Base-by-base conservation (phyloP, 2,797 vertebrate genomes). In the Clarias platycephalus region DNA sequence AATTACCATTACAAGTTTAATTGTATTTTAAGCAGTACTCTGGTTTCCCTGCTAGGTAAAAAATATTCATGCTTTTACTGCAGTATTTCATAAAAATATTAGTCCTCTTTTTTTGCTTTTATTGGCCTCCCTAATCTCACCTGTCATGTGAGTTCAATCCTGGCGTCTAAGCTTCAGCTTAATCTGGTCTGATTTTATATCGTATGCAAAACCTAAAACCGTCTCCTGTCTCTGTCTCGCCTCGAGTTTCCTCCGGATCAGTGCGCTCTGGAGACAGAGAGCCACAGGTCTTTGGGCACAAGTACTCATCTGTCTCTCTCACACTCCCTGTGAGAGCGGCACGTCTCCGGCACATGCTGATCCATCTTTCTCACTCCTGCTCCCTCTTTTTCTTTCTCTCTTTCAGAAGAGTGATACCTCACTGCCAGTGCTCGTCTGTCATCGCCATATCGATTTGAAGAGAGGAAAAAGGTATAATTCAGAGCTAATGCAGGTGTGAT, bases 391-490 rank as follows among this genome's bases (percentile, higher is more conserved):
- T 66, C 31, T 78, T 40, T 87, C 81, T 83, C 83, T 53, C 83
- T 87, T 57, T 15, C 37, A 13, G 7, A 24, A 85, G 86, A 91
- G 86, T 86, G 86, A 90, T 90, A 86, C 85, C 81, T 89, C 85
- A 86, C 86, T 87, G 89, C 83, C 88, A 78, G 89, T 86, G 83
- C 88, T 90, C 82, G 87, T 86, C 86, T 83, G 83, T 91, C 85
- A 90, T 89, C 85, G 34, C 67, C 77, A 70, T 88, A 91, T 91
- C 89, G 86, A 90, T 90, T 90, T 84, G 86, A 84, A 85, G 87
- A 90, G 87, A 90, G 44, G 85, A 55, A 90, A 89, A 87, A 90
- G 85, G 85, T 88, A 89, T 70, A 89, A 91, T 85, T 89, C 86
- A 77, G 82, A 88, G 81, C 83, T 89, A 86, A 92, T 90, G 88